Base-by-base conservation (phyloP, 2,113 vertebrate species). In the Dendropsophus ebraccatus region DNA sequence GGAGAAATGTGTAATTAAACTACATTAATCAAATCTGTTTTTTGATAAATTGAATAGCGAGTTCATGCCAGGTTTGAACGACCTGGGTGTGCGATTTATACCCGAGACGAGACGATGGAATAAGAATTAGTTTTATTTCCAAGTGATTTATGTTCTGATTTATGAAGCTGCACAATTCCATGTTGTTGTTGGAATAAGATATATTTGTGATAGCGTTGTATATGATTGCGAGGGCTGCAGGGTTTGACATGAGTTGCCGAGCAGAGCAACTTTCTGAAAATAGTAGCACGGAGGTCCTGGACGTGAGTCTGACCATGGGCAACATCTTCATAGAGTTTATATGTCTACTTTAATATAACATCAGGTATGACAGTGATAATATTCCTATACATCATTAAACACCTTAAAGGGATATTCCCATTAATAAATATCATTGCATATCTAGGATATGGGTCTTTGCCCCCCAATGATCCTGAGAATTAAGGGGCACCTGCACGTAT, bases 131-230 rank as follows among this genome's bases (percentile, higher is more conserved):
- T 76, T 80, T 86, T 80, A 86, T 81, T 86, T 86, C 35, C 84
- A 60, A 60, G 62, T 86, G 84, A 86, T 86, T 86, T 86, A 86
- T 86, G 77, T 54, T 80, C 60, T 72, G 76, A 86, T 86, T 86
- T 86, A 86, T 86, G 50, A 60, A 81, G 76, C 84, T 28, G 76
- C 65, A 58, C 75, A 70, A 69, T 69, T 23, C 32, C 50, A 32
- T 58, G 84, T 86, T 75, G 65, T 72, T 84, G 62, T 70, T 72
- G 67, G 30, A 73, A 10, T 60, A 86, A 80, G 76, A 86, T 72
- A 49, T 86, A 69, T 70, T 35, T 86, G 76, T 73, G 84, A 72
- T 72, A 32, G 50, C 58, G 84, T 41, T 25, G 49, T 60, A 19
- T 80, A 58, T 5, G 56, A 75, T 58, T 60, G 70, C 35, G 75